phyloP scores from a whole-genome alignment of 1,140 invertebrate genomes.

The Drosophila takahashii region DNA sequence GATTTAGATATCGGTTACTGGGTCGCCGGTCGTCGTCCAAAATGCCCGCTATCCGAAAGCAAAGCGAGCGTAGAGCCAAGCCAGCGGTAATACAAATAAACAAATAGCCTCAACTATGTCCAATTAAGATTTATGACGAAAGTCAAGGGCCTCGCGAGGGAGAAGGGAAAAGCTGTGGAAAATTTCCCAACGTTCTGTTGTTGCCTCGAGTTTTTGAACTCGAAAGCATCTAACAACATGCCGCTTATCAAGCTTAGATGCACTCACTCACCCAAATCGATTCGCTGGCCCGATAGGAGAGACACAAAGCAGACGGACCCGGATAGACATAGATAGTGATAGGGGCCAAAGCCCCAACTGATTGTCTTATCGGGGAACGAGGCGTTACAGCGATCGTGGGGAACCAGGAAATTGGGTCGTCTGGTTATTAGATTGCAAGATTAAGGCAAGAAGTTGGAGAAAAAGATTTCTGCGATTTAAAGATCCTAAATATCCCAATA shows the following conservation, averaged over 20 bases:
- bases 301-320: background rate
- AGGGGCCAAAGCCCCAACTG: conserved; percentile 18
- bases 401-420: conserved; percentile 9
- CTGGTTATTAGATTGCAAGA: too few relatives aligned
- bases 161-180: background rate
- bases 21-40: conserved; percentile 3
- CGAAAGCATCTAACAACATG: conserved; percentile 5
- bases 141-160: conserved; percentile 45
- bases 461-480: too few relatives aligned
- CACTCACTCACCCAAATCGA: conserved; percentile 39
- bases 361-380: conserved; percentile 30
- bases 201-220: background rate
- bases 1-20: conserved; percentile 46
- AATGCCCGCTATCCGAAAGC: background rate
- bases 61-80: background rate
- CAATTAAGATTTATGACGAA: conserved; percentile 69
- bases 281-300: conserved; percentile 16
- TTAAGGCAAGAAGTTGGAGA: too few relatives aligned
- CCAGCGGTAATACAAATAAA: conserved; percentile 22
- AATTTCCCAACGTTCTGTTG: background rate
- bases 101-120: conserved; percentile 40
- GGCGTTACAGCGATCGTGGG: conserved; percentile 19
- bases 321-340: conserved; percentile 21
- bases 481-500: too few relatives aligned
- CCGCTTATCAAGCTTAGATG: conserved; percentile 27